Base-by-base conservation (phyloP, 1,140 invertebrate species). In the Eupeodes corollae region DNA sequence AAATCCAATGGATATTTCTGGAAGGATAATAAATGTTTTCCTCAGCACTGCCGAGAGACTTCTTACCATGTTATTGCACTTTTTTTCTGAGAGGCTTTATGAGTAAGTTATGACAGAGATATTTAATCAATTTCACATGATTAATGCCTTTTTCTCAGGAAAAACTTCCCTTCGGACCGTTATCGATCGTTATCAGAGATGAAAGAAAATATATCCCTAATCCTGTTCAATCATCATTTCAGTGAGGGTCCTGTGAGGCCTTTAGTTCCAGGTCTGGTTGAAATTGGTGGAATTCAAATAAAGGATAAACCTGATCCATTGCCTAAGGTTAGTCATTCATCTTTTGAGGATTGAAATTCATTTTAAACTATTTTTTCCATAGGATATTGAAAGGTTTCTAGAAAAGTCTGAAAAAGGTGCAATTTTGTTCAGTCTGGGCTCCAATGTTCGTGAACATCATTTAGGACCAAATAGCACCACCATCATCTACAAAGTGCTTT, bases 361-460 rank as follows among this genome's bases (percentile, higher is more conserved):
- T 19, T 15, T 16, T 55, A 57, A 21, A 6, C 9, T 26, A 6
- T 44, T 57, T 55, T 44, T 19, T 46, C 42, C 40, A 42, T 44
- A 73, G 70, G 69, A 77, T 46, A 50, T 76, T 13, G 51, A 75
- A 57, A 45, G 63, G 5, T 71, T 66, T 48, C 46, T 78, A 10
- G 70, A 73, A 33, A 54, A 58, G 6, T 48, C 53, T 9, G 55
- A 68, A 12, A 53, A 75, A 19, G 76, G 76, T 5, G 67, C 74
- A 6, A 72, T 82, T 19, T 72, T 76, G 38, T 74, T 82, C 43
- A 79, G 77, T 53, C 64, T 82, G 34, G 80, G 80, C 1, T 71
- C 73, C 3, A 73, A 70, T 31, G 57, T 77, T 3, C 62, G 59
- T 11, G 67, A 72, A 38, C 53, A 56, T 1, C 44, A 60, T 6